Conservation (phyloP, 1,140 invertebrate genomes). For the Tetragonula clypearis region DNA sequence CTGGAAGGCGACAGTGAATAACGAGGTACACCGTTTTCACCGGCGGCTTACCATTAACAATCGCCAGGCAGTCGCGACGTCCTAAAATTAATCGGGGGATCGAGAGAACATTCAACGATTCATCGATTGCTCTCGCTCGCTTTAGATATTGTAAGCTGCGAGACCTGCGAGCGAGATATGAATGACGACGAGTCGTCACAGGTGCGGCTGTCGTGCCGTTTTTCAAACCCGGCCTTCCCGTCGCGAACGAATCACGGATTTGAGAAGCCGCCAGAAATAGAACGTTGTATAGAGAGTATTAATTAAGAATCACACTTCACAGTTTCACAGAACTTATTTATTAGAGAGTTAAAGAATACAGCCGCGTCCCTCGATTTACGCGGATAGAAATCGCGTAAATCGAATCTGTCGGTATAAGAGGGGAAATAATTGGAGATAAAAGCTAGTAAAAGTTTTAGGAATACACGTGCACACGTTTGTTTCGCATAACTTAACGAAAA, state of each 20-base stretch:
- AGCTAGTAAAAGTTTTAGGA: too few species aligned
- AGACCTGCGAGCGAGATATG: neutral
- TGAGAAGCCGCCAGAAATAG: slow-evolving; percentile 27
- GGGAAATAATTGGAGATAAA: too few species aligned
- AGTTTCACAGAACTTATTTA: too few species aligned
- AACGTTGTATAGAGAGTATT: neutral
- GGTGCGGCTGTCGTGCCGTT: slow-evolving; percentile 17
- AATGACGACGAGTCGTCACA: slow-evolving; percentile 21
- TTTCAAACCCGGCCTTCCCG: too few species aligned
- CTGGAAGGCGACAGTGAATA: neutral
- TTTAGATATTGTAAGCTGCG: neutral
- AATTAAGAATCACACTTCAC: too few species aligned
- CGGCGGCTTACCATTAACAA: too few species aligned
- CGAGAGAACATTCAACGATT: neutral
- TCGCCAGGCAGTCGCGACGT: neutral
- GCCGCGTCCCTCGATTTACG: too few species aligned
- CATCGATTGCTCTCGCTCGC: neutral
- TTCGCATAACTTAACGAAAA: too few species aligned
- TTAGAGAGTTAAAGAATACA: too few species aligned
- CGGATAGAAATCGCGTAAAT: too few species aligned
- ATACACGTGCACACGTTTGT: too few species aligned
- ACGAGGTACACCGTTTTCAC: slow-evolving; percentile 3
- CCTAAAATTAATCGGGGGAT: slow-evolving; percentile 6
- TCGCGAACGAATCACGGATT: slow-evolving; percentile 41
- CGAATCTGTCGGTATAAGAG: too few species aligned